A percentile compares a stretch with the other conserved stretches of the same genome.
These are phyloP conservation scores for Caenorhabditis drosophilae DNA, from an alignment of 2,888 invertebrate genomes.

Conservation along the genomic window DNA sequence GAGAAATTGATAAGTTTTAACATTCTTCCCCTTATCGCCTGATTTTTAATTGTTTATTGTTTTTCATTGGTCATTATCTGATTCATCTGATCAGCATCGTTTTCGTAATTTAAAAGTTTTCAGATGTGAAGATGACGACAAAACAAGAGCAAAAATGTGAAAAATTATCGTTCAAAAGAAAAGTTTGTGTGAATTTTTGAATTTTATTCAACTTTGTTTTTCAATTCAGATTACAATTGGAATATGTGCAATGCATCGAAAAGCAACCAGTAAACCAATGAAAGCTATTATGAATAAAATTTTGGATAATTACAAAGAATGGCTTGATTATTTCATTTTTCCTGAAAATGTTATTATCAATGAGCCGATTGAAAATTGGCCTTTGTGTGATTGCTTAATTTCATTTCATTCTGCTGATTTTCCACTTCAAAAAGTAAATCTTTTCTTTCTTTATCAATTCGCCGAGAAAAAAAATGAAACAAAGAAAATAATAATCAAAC, in stretches of 20 bases:
- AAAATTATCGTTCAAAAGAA: background rate
- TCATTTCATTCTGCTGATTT: slow-evolving; percentile 78
- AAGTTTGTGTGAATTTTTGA: background rate
- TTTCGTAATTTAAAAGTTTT: slow-evolving; percentile 3
- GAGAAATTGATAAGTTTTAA: too few relatives aligned
- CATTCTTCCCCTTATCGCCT: too few relatives aligned
- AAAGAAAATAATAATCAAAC: too few relatives aligned
- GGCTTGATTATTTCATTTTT: slow-evolving; percentile 78
- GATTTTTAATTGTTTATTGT: too few relatives aligned
- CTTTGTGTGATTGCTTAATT: slow-evolving; percentile 93
- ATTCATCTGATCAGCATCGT: too few relatives aligned
- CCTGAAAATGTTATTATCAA: slow-evolving; percentile 93
- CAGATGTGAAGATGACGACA: slow-evolving; percentile 20
- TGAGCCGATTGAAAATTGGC: slow-evolving; percentile 96
- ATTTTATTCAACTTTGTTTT: too few relatives aligned
- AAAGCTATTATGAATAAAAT: slow-evolving; percentile 93
- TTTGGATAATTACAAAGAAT: slow-evolving; percentile 79
- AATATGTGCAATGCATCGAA: slow-evolving; percentile 97
- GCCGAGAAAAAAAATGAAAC: background rate
- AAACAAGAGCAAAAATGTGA: slow-evolving; percentile 18
- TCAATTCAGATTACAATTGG: slow-evolving; percentile 84
- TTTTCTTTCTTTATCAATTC: too few relatives aligned
- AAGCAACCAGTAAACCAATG: slow-evolving; percentile 99
- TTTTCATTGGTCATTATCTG: too few relatives aligned
- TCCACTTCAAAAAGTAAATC: slow-evolving; percentile 79